Percentiles rank a stretch among this genome's conserved stretches.
Conservation (phyloP, 2,113 vertebrate species). For the Centropristis striata region DNA sequence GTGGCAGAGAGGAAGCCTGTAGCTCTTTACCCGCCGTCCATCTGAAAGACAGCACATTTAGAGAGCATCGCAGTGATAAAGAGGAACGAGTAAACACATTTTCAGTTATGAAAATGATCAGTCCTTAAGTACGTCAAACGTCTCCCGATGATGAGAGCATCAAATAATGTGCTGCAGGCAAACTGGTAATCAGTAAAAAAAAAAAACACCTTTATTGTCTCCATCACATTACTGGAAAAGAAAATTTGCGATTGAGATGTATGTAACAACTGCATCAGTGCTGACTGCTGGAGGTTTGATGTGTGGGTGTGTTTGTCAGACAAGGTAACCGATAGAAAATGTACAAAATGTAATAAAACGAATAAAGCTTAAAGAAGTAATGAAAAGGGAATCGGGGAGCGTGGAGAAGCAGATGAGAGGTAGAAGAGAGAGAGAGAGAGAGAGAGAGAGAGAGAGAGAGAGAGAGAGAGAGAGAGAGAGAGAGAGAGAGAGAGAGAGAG, state of each 20-base stretch:
- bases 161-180: conserved; percentile 59
- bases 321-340: conserved; percentile 12
- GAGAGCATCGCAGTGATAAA: conserved; percentile 55
- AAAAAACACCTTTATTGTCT: conserved; percentile 53
- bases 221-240: conserved; percentile 46
- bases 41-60: conserved; percentile 59
- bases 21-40: conserved; percentile 58
- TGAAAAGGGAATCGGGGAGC: conserved; percentile 61
- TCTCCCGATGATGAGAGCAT: conserved; percentile 44
- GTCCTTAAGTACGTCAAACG: conserved; percentile 38
- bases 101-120: conserved; percentile 39
- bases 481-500: conserved; percentile 37
- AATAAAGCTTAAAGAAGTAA: conserved; percentile 67
- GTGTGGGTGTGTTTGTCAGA: conserved; percentile 19
- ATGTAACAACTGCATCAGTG: conserved; percentile 33
- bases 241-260: conserved; percentile 52
- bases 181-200: conserved; percentile 49
- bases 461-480: background rate
- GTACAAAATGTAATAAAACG: conserved; percentile 48
- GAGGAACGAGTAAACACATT: conserved; percentile 41
- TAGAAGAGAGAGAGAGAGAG: conserved; percentile 32
- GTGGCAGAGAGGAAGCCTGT: conserved; percentile 73
- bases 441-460: too few relatives aligned
- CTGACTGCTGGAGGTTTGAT: conserved; percentile 46
- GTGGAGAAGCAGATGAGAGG: conserved; percentile 51